Base-by-base conservation (phyloP, 2,888 invertebrate species). In the Vannuccia rotundouncinata region DNA sequence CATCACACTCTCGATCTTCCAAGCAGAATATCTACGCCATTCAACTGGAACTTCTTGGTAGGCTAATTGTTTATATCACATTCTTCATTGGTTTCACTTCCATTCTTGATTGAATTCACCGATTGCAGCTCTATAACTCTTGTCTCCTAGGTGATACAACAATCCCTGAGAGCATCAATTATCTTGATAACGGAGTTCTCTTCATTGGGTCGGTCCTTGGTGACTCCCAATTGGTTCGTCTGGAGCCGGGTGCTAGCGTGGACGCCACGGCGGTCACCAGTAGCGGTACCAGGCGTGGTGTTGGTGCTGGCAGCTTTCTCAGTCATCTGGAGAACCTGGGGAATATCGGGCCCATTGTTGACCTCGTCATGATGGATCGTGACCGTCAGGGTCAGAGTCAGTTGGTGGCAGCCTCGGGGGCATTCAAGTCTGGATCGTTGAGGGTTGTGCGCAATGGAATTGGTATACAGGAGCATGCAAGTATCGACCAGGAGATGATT, bases 381-480 rank as follows among this genome's bases (percentile, higher is more conserved):
- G 97, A 98, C 89, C 22, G 22, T 31, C 28, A 77, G 17, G 82
- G 81, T 1, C 81, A 78, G 29, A 78, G 83, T n/a, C 84, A 89
- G 87, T 92, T 99, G 82, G 95, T 99, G 73, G 99, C 99, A 0
- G 99, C 98, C 86, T 98, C 98, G 0, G 98, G 93, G 89, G 92
- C 94, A 0, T 96, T 93, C 87, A 99, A 98, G 88, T 97, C 98
- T 90, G 99, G 99, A 0, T 96, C 97, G 0, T 89, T 99, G 45
- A 91, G 98, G 79, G 95, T 99, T 82, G 98, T 99, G 83, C 91
- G 98, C 83, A 99, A 98, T 89, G 99, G 99, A 0, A 99, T 99
- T 85, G 99, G 99, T 0, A 97, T 98, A 82, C 95, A 97, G 84
- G 98, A 98, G 88, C 94, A 95, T 87, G 98, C 98, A 0, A 94